Base-by-base conservation (phyloP, 2,113 vertebrate species). In the Larimichthys crocea region DNA sequence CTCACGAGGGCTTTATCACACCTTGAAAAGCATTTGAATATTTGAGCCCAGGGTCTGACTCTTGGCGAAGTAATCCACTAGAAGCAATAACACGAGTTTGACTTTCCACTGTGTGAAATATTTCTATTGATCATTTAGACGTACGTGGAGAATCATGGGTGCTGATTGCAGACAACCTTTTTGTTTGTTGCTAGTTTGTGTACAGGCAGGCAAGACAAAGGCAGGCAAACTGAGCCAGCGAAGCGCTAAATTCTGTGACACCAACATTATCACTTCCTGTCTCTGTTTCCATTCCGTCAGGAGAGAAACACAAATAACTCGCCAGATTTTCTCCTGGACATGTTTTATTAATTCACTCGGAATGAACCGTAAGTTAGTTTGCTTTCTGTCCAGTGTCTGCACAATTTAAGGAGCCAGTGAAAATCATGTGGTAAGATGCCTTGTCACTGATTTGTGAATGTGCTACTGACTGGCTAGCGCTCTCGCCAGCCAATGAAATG, bases 11-110 rank as follows among this genome's bases (percentile, higher is more conserved):
- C 78, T 71, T 63, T 35, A 40, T 69, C 40, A 0, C 69, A 53
- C 59, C 31, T 35, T 70, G 44, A 52, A 20, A 65, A 74, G 65
- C 83, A n/a, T 67, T 59, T 50, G 26, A 70, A 16, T 68, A 63
- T 72, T 84, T 76, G 62, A 90, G 75, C 83, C 17, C 35, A 40
- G 59, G 73, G 82, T 90, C 84, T 56, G 82, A 80, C 48, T 68
- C 50, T 82, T 72, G 16, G 76, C 56, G 46, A 84, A 77, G 70
- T 52, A 70, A 71, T 87, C 79, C 48, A 74, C 88, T 64, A 86
- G 67, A 88, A 94, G 93, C 95, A 95, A 94, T 95, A 95, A 93
- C 61, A 80, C 8, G 11, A 89, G 74, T 85, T 92, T 75, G 69
- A 84, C 82, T 92, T 93, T 89, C 10, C 90, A 90, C 78, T 86